Conservation (phyloP, 2,113 vertebrate genomes). For the Colistium nudipinnis region DNA sequence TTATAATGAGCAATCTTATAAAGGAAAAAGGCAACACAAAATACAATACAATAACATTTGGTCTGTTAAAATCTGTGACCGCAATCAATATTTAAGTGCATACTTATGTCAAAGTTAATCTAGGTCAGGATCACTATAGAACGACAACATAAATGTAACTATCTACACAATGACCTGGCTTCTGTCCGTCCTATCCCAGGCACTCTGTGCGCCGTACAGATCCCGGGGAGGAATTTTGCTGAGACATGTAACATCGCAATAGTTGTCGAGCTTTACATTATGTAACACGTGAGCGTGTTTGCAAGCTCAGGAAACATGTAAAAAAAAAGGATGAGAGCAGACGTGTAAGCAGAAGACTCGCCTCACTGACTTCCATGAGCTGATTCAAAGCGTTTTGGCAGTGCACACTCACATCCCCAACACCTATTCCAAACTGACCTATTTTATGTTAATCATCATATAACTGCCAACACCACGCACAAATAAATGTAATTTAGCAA, state of each 20-base stretch:
- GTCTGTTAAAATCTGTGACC: slow-evolving; percentile 8
- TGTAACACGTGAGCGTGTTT: slow-evolving; percentile 31
- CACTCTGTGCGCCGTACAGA: slow-evolving; percentile 17
- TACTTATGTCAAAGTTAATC: slow-evolving; percentile 22
- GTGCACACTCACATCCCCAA: slow-evolving; percentile 9
- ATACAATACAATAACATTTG: slow-evolving; percentile 6
- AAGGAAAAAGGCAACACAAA: slow-evolving; percentile 5
- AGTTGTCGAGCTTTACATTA: slow-evolving; percentile 28
- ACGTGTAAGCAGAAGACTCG: slow-evolving; percentile 48
- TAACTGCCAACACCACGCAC: slow-evolving; percentile 58
- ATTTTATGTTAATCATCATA: slow-evolving; percentile 60
- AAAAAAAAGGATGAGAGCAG: slow-evolving; percentile 4
- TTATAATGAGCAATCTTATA: slow-evolving; percentile 10
- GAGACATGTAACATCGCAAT: slow-evolving; percentile 15
- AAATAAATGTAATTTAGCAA: slow-evolving; percentile 59
- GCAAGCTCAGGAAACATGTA: slow-evolving; percentile 56
- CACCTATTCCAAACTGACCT: slow-evolving; percentile 51
- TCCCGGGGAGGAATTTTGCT: slow-evolving; percentile 29
- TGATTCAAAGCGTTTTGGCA: slow-evolving; percentile 50
- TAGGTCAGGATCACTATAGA: too few relatives aligned
- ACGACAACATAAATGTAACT: too few relatives aligned
- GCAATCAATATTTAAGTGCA: neutral
- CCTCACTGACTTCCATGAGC: slow-evolving; percentile 56
- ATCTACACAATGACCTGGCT: slow-evolving; percentile 4
- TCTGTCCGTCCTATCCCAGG: neutral